Evolutionary conservation across 2,113 vertebrate species (phyloP).

Genomic region (human): DNA sequence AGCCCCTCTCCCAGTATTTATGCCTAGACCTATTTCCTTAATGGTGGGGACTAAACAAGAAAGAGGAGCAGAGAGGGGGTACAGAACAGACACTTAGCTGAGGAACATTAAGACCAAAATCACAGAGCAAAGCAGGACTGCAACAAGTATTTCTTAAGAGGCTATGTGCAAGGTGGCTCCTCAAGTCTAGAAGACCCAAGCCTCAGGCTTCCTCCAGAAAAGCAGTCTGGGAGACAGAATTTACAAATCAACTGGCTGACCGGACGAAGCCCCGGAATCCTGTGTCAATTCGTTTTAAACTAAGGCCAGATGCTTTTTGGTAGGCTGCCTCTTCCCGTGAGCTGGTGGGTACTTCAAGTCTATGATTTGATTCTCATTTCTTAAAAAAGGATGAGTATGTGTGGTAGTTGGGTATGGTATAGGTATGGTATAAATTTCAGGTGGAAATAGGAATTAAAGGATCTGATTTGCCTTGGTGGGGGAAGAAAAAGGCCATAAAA

Average conservation of each 20-base stretch:
- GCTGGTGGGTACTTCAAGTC: background rate
- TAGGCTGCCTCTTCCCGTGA: background rate
- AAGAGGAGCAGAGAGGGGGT: background rate
- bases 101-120: background rate
- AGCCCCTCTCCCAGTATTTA: background rate
- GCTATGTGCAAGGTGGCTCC: background rate
- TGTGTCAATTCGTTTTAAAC: background rate
- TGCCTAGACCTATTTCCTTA: background rate
- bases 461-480: background rate
- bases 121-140: background rate
- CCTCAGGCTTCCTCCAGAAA: background rate
- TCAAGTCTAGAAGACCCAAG: background rate
- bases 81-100: background rate
- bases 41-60: background rate
- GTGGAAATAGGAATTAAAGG: background rate
- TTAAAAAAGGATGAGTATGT: background rate
- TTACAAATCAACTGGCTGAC: background rate
- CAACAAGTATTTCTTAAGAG: conserved; percentile 10
- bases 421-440: background rate
- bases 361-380: background rate
- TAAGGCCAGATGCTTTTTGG: background rate
- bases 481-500: background rate
- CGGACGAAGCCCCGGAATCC: background rate
- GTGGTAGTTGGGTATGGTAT: background rate
- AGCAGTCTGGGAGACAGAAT: background rate